These are phyloP conservation scores for Colostygia pectinataria DNA, from an alignment of 2,888 invertebrate genomes.

Conservation along the genomic window DNA sequence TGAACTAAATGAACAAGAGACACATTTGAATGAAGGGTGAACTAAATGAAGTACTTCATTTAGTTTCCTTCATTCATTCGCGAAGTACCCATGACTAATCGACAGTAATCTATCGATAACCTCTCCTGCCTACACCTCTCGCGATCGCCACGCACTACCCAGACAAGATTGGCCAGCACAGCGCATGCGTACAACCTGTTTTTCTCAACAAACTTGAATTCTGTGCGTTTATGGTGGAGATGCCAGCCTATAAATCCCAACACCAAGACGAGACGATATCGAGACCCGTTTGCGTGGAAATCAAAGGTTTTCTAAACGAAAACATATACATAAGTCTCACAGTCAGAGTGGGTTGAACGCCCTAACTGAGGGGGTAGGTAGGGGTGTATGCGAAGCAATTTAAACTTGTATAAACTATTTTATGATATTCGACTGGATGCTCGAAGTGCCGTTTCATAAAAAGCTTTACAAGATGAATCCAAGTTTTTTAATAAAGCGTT, in stretches of 20 bases:
- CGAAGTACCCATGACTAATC: slow-evolving; percentile 17
- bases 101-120: slow-evolving; percentile 38
- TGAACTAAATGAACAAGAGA: too few species aligned
- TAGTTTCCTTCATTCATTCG: background rate
- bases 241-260: slow-evolving; percentile 57
- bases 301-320: slow-evolving; percentile 49
- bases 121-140: slow-evolving; percentile 40
- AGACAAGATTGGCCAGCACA: slow-evolving; percentile 54
- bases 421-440: slow-evolving; percentile 15
- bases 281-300: slow-evolving; percentile 44
- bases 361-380: slow-evolving; percentile 10
- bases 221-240: slow-evolving; percentile 37
- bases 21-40: too few species aligned
- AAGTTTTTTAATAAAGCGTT: slow-evolving; percentile 19
- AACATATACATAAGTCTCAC: slow-evolving; percentile 46
- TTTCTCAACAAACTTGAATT: slow-evolving; percentile 65
- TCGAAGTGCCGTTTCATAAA: slow-evolving; percentile 21
- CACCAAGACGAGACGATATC: slow-evolving; percentile 31
- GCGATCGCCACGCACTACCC: slow-evolving; percentile 51
- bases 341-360: slow-evolving; percentile 22
- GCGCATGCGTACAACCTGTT: slow-evolving; percentile 70
- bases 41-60: background rate
- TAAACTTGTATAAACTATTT: slow-evolving; percentile 18
- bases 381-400: slow-evolving; percentile 15
- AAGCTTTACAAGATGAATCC: slow-evolving; percentile 13